phyloP scores from a whole-genome alignment of 2,888 invertebrate genomes.

The Chymomyza procnemis region DNA sequence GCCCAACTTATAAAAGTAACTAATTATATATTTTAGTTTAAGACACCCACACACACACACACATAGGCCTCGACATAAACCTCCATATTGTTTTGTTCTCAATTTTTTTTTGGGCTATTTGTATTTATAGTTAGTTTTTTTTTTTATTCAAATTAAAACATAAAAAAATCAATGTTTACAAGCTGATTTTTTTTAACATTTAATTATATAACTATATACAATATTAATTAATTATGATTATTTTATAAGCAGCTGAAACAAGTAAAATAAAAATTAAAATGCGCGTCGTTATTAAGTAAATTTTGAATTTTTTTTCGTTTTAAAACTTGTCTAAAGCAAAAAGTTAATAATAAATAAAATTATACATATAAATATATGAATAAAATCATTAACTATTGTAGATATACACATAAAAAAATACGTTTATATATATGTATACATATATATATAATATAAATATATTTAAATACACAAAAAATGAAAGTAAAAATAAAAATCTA shows the following conservation, averaged over 20 bases:
- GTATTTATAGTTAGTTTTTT: too few species aligned
- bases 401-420: conserved; percentile 12
- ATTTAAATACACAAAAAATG: conserved; percentile 46
- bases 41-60: too few species aligned
- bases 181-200: neutral
- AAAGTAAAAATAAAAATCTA: conserved; percentile 53
- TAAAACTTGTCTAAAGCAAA: conserved; percentile 34
- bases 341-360: conserved; percentile 24
- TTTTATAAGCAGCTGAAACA: neutral
- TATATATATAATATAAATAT: conserved; percentile 27
- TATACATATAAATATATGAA: conserved; percentile 35
- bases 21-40: neutral
- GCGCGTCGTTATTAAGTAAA: neutral
- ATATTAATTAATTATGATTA: conserved; percentile 17
- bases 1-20: neutral
- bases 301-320: conserved; percentile 48
- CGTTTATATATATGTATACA: conserved; percentile 12
- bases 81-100: neutral
- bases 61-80: neutral
- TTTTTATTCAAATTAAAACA: neutral
- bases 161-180: neutral
- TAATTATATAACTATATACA: conserved; percentile 41
- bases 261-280: conserved; percentile 17
- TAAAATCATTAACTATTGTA: conserved; percentile 18
- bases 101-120: neutral